These are phyloP conservation scores for Leptodactylus fallax DNA, from an alignment of 2,797 vertebrate species.

Conservation along the genomic window DNA sequence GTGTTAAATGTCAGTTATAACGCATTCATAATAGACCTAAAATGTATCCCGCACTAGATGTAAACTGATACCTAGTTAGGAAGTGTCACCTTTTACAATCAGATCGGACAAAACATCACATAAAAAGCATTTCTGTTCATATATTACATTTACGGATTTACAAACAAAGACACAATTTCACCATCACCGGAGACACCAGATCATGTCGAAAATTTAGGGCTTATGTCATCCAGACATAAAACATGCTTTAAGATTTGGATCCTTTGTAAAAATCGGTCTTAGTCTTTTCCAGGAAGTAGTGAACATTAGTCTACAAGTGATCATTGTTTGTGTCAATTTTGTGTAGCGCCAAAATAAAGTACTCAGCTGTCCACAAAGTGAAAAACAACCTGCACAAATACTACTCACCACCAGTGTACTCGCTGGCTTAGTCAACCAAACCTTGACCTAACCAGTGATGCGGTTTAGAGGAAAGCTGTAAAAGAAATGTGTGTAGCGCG, in stretches of 20 bases:
- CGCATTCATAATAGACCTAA: neutral
- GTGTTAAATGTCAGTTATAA: neutral
- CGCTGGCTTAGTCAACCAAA: too few relatives aligned
- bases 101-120: neutral
- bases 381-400: too few relatives aligned
- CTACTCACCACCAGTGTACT: too few relatives aligned
- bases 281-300: conserved; percentile 7
- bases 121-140: neutral
- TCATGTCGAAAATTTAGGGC: neutral
- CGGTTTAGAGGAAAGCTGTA: too few relatives aligned
- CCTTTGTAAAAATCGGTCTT: conserved; percentile 10
- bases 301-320: conserved; percentile 3
- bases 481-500: too few relatives aligned
- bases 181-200: conserved; percentile 45
- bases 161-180: neutral
- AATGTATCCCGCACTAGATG: neutral
- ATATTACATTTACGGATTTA: neutral
- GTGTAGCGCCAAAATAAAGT: neutral
- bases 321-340: neutral
- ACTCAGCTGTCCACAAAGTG: too few relatives aligned
- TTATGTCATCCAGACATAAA: neutral
- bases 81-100: neutral
- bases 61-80: neutral
- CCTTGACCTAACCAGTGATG: too few relatives aligned
- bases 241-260: conserved; percentile 22